phyloP scores from a whole-genome alignment of 2,888 invertebrate species.

The Agrochola lota region DNA sequence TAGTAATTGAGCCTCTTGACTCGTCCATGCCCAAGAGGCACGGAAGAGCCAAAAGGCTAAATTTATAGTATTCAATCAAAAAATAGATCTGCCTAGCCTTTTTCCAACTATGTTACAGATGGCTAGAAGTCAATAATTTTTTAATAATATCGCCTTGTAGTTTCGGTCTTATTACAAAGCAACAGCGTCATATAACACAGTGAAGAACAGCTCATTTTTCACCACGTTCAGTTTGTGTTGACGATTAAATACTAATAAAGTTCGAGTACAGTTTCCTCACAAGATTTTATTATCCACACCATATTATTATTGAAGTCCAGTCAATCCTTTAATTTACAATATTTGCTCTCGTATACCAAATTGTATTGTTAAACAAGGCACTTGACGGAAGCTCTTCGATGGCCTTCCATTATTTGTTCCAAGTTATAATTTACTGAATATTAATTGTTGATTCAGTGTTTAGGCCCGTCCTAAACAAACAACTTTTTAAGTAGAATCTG shows the following conservation, averaged over 20 bases:
- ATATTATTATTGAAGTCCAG: neutral
- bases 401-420: conserved; percentile 59
- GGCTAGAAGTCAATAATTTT: neutral
- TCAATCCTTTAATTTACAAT: conserved; percentile 11
- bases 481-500: conserved; percentile 49
- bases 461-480: conserved; percentile 65
- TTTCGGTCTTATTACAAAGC: neutral
- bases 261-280: neutral
- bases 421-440: conserved; percentile 68
- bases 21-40: too few species aligned
- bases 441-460: conserved; percentile 65
- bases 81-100: neutral
- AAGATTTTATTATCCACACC: neutral
- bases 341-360: conserved; percentile 18
- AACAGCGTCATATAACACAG: neutral
- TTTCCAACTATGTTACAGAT: neutral
- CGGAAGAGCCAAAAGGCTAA: too few species aligned
- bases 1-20: neutral
- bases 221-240: neutral
- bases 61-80: neutral
- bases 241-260: neutral
- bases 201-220: neutral
- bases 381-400: conserved; percentile 28
- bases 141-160: neutral
- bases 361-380: conserved; percentile 41